Evolutionary conservation across 2,797 vertebrate species (phyloP).

Genomic region (Adrianichthys oophorus): DNA sequence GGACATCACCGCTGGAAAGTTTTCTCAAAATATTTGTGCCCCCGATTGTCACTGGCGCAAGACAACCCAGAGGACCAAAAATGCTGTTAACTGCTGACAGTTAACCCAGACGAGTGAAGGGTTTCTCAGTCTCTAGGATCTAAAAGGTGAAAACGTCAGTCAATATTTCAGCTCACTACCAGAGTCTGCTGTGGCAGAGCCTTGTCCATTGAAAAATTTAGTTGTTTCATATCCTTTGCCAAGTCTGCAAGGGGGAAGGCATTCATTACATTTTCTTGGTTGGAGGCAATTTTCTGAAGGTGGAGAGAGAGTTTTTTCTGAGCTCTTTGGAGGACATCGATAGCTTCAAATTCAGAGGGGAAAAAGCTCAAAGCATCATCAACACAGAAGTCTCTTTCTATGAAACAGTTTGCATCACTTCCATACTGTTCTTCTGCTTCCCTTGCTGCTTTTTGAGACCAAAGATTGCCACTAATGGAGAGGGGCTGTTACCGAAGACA

Average conservation of each 20-base stretch:
- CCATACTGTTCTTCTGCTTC: not conserved
- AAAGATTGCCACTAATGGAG: too few relatives aligned
- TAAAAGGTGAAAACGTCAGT: constrained; percentile 3
- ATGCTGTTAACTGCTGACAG: not conserved
- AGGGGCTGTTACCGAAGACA: not conserved
- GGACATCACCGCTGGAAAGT: not conserved
- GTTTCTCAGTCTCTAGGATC: not conserved
- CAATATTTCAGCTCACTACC: constrained; percentile 4
- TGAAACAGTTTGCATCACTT: not conserved
- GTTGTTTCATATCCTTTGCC: not conserved
- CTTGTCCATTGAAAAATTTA: not conserved
- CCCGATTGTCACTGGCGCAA: not conserved
- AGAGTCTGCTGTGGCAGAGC: not conserved
- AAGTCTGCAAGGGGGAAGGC: constrained; percentile 2
- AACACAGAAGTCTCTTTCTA: not conserved
- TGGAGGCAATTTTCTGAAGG: constrained; percentile 18
- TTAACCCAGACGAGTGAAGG: constrained; percentile 7
- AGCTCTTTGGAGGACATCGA: not conserved
- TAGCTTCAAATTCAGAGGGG: constrained; percentile 1
- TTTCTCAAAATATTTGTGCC: not conserved
- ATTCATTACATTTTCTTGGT: not conserved
- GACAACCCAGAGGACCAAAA: not conserved
- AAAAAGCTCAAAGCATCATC: constrained; percentile 11
- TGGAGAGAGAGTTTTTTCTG: constrained; percentile 13
- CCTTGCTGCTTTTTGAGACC: too few relatives aligned